Conservation (phyloP, 2,888 invertebrate species). For the Melieria omissa region DNA sequence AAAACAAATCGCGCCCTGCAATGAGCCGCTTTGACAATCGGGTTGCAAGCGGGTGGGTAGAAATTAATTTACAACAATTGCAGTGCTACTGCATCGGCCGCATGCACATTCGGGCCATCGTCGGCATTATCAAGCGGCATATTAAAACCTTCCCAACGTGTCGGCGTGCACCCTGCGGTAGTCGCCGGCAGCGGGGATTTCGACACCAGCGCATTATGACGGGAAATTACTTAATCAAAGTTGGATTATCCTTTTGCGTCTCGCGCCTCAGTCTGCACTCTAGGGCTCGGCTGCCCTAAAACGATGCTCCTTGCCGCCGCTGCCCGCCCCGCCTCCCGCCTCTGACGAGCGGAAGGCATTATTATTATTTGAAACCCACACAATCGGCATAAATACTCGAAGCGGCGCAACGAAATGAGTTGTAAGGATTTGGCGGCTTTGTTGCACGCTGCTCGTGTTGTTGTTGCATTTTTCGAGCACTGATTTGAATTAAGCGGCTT, state of each 20-base stretch:
- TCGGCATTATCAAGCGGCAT: too few species aligned
- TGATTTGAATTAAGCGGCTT: slow-evolving; percentile 31
- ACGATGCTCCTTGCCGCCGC: too few species aligned
- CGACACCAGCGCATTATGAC: slow-evolving; percentile 56
- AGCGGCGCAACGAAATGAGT: slow-evolving; percentile 20
- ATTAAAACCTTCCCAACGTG: too few species aligned
- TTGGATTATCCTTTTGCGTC: slow-evolving; percentile 57
- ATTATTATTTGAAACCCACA: too few species aligned
- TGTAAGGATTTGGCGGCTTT: slow-evolving; percentile 21
- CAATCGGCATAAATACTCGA: too few species aligned
- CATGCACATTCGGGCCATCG: too few species aligned
- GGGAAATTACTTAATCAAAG: slow-evolving; percentile 64
- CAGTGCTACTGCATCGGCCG: neutral
- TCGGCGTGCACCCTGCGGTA: too few species aligned
- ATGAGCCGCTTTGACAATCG: too few species aligned
- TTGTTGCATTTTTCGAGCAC: slow-evolving; percentile 18
- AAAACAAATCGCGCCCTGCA: neutral
- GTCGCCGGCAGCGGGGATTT: slow-evolving; percentile 49
- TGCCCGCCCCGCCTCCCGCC: too few species aligned
- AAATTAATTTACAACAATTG: slow-evolving; percentile 37
- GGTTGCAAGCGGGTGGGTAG: slow-evolving; percentile 2
- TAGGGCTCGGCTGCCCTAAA: too few species aligned
- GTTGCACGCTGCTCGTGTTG: slow-evolving; percentile 11
- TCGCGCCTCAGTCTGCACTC: slow-evolving; percentile 11
- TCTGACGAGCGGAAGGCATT: too few species aligned